Evolutionary conservation across 1,140 invertebrate genomes (phyloP).

Genomic region (Psix sp.): DNA sequence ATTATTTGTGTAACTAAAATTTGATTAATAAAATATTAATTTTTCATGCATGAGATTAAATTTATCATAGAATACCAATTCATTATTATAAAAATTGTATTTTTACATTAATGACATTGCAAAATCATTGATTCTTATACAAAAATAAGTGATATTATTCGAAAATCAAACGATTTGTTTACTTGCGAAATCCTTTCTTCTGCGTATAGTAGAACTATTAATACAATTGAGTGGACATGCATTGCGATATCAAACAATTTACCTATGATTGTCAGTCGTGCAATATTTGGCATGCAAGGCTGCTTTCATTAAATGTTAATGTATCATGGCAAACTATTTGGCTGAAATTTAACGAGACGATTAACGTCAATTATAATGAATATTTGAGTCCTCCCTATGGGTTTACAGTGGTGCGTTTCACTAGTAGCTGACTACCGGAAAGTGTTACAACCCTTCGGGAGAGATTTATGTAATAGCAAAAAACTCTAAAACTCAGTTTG

Average conservation of each 20-base stretch:
- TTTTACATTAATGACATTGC: too few species aligned
- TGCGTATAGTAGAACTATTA: too few species aligned
- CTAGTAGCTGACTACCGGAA: conserved; percentile 33
- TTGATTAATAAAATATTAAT: too few species aligned
- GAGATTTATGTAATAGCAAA: conserved; percentile 59
- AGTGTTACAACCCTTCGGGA: conserved; percentile 42
- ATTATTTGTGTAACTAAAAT: too few species aligned
- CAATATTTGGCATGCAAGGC: conserved; percentile 26
- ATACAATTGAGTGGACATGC: too few species aligned
- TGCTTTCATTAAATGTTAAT: conserved; percentile 58
- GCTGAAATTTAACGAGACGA: conserved; percentile 54
- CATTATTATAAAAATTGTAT: too few species aligned
- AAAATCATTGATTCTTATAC: too few species aligned
- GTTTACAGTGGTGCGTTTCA: conserved; percentile 38
- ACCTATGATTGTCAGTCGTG: conserved; percentile 1
- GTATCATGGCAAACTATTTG: conserved; percentile 47
- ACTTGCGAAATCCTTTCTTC: too few species aligned
- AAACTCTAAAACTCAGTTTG: conserved; percentile 40
- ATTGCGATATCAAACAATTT: not conserved
- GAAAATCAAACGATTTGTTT: too few species aligned
- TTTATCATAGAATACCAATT: too few species aligned
- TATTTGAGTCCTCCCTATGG: conserved; percentile 55
- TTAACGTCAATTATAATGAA: conserved; percentile 63
- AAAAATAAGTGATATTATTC: too few species aligned
- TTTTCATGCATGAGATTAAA: too few species aligned